Evolutionary conservation across 35 echinoderm and acorn worm genomes (phyloP).

Genomic region (Strongylocentrotus purpuratus): DNA sequence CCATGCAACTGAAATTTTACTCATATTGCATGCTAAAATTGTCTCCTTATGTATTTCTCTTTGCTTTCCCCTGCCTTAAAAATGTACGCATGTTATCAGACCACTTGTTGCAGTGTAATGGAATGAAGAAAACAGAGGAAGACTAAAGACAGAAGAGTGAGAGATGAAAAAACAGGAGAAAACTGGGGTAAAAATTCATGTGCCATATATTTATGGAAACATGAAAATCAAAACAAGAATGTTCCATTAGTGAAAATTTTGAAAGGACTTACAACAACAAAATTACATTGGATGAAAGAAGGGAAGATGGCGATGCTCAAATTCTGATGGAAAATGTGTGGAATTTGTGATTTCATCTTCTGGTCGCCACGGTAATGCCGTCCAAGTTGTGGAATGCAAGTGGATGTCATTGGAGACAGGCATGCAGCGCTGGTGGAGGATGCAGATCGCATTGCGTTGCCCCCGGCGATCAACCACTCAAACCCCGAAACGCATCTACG

Average conservation of each 20-base stretch:
- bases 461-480: slow-evolving; percentile 51
- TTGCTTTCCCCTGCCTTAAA: background rate
- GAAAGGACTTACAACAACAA: background rate
- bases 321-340: background rate
- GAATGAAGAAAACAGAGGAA: background rate
- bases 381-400: slow-evolving; percentile 39
- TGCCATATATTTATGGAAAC: background rate
- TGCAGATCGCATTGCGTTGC: slow-evolving; percentile 34
- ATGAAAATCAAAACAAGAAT: background rate
- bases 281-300: background rate
- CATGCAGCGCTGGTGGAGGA: background rate
- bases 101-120: background rate
- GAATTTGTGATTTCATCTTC: slow-evolving; percentile 37
- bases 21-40: too few species aligned
- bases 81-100: background rate
- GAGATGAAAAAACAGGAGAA: background rate
- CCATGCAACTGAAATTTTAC: too few species aligned
- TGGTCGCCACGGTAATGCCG: background rate
- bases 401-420: slow-evolving; percentile 15
- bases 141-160: background rate
- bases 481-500: slow-evolving; percentile 46
- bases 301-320: background rate
- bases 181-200: background rate
- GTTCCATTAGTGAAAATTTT: background rate
- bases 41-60: too few species aligned